Base-by-base conservation (phyloP, 2,888 invertebrate genomes). In the Tricholauxania praeusta region DNA sequence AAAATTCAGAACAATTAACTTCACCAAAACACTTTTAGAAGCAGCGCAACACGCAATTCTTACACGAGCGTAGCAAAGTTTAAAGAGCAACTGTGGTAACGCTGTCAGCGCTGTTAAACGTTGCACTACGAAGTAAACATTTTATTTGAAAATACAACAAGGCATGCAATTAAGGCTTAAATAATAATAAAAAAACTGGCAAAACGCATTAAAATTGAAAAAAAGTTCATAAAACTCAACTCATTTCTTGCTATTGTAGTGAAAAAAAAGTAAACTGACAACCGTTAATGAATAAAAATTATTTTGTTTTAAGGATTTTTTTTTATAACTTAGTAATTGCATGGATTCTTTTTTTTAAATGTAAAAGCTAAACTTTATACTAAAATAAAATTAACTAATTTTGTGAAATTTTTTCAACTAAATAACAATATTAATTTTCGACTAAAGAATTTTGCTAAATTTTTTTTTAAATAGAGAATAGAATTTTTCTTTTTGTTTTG, bases 381-480 rank as follows among this genome's bases (percentile, higher is more conserved):
- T 59, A 59, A 14, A 57, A 71, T 65, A 65, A 65, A 59, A 59
- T 71, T 71, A 71, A 71, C 62, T 53, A 67, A 72, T 55, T 60
- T 57, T 47, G 53, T 57, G 60, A 62, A 72, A 53, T 67, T 49
- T 67, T 49, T 71, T 48, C 72, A 80, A 79, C 80, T 74, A 79
- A 82, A 79, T 82, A 81, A 74, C 22, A 72, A 72, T 65, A 76
- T 75, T 55, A 17, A 55, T 66, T 65, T 63, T 52, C 72, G 74
- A 74, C 78, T 76, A 74, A 72, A 72, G 39, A 74, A 74, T 72
- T 74, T 66, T 65, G 62, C 72, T 72, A 74, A 57, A 69, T 47
- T 39, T 69, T 28, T 28, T 69, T 67, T 52, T 3, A 53, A 39
- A 39, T 39, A 39, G 19, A 55, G 19, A 55, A 55, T 12, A n/a